These are phyloP conservation scores for Habrosyne pyritoides DNA, from an alignment of 2,888 invertebrate species.

Conservation along the genomic window DNA sequence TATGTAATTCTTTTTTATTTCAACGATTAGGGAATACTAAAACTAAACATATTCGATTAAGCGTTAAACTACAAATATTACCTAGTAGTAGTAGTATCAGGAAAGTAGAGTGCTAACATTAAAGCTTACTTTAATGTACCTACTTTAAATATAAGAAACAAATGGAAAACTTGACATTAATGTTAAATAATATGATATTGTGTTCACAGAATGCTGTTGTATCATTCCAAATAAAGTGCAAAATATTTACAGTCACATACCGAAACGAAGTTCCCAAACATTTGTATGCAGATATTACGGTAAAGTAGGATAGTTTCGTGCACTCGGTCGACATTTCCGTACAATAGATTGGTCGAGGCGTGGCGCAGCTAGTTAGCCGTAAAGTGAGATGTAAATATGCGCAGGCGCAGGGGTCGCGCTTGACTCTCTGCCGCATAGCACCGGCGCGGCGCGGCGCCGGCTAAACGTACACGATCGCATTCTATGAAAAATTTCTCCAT, in stretches of 20 bases:
- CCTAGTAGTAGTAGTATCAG: neutral
- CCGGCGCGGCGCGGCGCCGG: slow-evolving; percentile 17
- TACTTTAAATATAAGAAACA: neutral
- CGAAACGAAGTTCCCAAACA: slow-evolving; percentile 62
- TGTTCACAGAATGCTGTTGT: neutral
- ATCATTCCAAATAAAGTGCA: slow-evolving; percentile 3
- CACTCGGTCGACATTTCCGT: slow-evolving; percentile 70
- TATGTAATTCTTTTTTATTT: neutral
- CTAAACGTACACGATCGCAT: slow-evolving; percentile 22
- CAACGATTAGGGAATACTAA: too few relatives aligned
- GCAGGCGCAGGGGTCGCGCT: slow-evolving; percentile 51
- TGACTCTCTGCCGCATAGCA: slow-evolving; percentile 54
- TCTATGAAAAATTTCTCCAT: slow-evolving; percentile 12
- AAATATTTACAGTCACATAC: slow-evolving; percentile 36
- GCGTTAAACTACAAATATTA: neutral
- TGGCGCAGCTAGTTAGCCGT: slow-evolving; percentile 60
- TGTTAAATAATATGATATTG: neutral
- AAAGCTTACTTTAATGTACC: too few relatives aligned
- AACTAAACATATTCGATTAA: neutral
- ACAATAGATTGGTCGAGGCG: slow-evolving; percentile 68
- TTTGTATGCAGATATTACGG: slow-evolving; percentile 75
- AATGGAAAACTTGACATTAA: neutral
- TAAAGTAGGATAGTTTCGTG: slow-evolving; percentile 77
- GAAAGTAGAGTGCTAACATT: neutral
- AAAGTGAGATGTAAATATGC: slow-evolving; percentile 65